phyloP scores from a whole-genome alignment of 2,797 vertebrate genomes.

The Brachyrhaphis roseni region DNA sequence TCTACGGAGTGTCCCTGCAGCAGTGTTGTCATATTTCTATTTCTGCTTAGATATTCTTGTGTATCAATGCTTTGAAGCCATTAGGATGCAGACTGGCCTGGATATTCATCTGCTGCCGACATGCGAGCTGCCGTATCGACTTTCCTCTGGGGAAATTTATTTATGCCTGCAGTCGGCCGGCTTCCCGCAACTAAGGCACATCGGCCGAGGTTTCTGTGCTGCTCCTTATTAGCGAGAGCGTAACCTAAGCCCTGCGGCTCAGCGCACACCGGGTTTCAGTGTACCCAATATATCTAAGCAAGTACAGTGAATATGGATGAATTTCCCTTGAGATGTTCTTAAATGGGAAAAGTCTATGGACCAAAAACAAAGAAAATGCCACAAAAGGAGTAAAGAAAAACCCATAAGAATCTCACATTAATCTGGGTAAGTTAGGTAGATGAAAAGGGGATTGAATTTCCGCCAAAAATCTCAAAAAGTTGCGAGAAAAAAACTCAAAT shows the following conservation, averaged over 20 bases:
- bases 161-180: constrained; percentile 66
- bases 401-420: background rate
- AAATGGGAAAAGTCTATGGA: too few species aligned
- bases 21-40: background rate
- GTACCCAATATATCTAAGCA: constrained; percentile 27
- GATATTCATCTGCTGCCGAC: constrained; percentile 68
- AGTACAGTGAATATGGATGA: background rate
- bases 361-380: background rate
- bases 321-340: background rate
- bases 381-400: background rate
- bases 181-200: constrained; percentile 80
- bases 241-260: constrained; percentile 51
- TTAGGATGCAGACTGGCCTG: constrained; percentile 55
- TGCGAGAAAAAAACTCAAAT: too few species aligned
- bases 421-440: background rate
- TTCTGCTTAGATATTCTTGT: constrained; percentile 13
- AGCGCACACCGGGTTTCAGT: constrained; percentile 2
- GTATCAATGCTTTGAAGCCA: constrained; percentile 40
- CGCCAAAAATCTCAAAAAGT: too few species aligned
- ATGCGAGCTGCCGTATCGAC: constrained; percentile 76
- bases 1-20: background rate
- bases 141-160: constrained; percentile 77
- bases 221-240: constrained; percentile 49
- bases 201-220: constrained; percentile 63
- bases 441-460: background rate